A percentile compares a stretch with the other conserved stretches of the same genome.
These are phyloP conservation scores for Ivindomyrus marchei DNA, from an alignment of 2,113 vertebrate species.

Conservation along the genomic window DNA sequence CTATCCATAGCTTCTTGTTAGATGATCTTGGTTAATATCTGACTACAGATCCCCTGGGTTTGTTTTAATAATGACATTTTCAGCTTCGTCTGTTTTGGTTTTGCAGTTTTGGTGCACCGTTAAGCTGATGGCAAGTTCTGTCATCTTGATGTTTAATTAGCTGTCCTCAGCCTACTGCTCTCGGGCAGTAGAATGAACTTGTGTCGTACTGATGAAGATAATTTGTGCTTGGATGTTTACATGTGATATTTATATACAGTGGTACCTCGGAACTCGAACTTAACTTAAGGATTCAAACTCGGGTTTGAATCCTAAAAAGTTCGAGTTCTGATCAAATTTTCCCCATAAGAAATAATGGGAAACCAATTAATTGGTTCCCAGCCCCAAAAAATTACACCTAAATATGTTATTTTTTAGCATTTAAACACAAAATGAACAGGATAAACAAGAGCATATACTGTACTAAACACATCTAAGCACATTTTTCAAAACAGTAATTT, in stretches of 20 bases:
- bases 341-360: no score
- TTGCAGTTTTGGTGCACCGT: background rate
- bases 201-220: background rate
- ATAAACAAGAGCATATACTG: no score
- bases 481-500: no score
- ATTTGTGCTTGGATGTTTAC: background rate
- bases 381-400: no score
- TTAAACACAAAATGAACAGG: no score
- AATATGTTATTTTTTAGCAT: no score
- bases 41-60: background rate
- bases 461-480: no score
- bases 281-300: no score
- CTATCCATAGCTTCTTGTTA: background rate
- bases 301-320: no score
- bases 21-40: slow-evolving; percentile 8
- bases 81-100: background rate
- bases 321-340: no score
- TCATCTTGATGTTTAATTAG: background rate
- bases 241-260: background rate
- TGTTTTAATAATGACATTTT: slow-evolving; percentile 14
- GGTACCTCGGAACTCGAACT: no score
- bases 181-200: background rate
- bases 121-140: background rate
- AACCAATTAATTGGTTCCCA: no score
- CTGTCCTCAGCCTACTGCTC: background rate